phyloP scores from a whole-genome alignment of 2,888 invertebrate species.

The Hypselothyrea guttata region DNA sequence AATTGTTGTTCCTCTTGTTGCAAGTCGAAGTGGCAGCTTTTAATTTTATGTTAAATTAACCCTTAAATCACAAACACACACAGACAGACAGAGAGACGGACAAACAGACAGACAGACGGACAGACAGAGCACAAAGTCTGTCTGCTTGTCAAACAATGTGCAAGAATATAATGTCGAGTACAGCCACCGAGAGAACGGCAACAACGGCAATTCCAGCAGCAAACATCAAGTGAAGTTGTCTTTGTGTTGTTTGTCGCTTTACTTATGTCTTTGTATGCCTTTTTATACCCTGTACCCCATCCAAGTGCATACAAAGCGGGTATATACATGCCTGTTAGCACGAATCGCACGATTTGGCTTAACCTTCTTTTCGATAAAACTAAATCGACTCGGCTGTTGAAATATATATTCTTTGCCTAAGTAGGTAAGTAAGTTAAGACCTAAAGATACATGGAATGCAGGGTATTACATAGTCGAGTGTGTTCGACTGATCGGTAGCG shows the following conservation, averaged over 20 bases:
- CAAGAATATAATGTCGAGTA: constrained; percentile 49
- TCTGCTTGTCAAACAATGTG: constrained; percentile 49
- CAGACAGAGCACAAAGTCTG: not conserved
- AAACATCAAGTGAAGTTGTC: constrained; percentile 38
- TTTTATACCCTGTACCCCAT: not conserved
- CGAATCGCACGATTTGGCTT: too few relatives aligned
- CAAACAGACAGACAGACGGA: not conserved
- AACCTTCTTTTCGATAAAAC: too few relatives aligned
- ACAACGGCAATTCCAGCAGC: constrained; percentile 33
- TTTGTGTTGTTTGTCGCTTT: constrained; percentile 22
- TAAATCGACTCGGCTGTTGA: too few relatives aligned
- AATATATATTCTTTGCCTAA: too few relatives aligned
- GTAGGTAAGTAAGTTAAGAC: too few relatives aligned
- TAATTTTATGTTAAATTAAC: constrained; percentile 62
- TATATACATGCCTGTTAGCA: too few relatives aligned
- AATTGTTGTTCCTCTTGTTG: not conserved
- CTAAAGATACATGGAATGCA: too few relatives aligned
- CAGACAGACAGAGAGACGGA: not conserved
- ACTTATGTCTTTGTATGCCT: constrained; percentile 3
- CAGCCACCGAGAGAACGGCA: constrained; percentile 34
- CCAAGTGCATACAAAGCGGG: too few relatives aligned
- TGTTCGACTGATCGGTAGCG: too few relatives aligned
- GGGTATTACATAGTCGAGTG: too few relatives aligned
- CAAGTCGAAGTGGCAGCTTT: constrained; percentile 8
- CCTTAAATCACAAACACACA: constrained; percentile 49